Percentiles rank a stretch among this genome's conserved stretches.
phyloP scores from a whole-genome alignment of 2,888 invertebrate species.

The Drosophila aldrichi region DNA sequence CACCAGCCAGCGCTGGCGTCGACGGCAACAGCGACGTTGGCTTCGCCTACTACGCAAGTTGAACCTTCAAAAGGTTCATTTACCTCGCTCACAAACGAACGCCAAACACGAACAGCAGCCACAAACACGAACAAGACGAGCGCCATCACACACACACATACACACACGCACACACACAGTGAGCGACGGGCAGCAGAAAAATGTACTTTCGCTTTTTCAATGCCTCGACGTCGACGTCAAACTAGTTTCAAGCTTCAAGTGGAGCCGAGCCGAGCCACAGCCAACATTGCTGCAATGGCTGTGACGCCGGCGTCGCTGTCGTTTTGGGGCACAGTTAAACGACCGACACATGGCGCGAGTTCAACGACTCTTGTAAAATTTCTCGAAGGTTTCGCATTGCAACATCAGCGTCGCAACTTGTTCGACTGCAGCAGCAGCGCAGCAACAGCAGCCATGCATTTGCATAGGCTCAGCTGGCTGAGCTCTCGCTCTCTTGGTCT shows the following conservation, averaged over 20 bases:
- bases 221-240: conserved; percentile 83
- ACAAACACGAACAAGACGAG: conserved; percentile 31
- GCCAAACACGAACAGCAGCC: conserved; percentile 19
- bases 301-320: conserved; percentile 35
- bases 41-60: conserved; percentile 81
- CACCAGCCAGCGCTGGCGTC: conserved; percentile 34
- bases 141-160: conserved; percentile 19
- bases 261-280: conserved; percentile 55
- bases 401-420: conserved; percentile 71
- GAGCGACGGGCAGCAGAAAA: conserved; percentile 56
- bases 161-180: neutral
- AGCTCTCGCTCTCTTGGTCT: conserved; percentile 3
- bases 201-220: conserved; percentile 86
- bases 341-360: conserved; percentile 70
- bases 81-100: conserved; percentile 72
- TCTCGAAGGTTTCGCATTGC: conserved; percentile 85
- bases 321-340: conserved; percentile 68
- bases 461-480: conserved; percentile 61
- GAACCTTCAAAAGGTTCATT: conserved; percentile 85
- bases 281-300: conserved; percentile 71
- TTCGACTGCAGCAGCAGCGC: conserved; percentile 54
- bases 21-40: conserved; percentile 22
- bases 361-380: conserved; percentile 83
- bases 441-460: conserved; percentile 45
- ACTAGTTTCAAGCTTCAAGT: conserved; percentile 73